Evolutionary conservation across 1,140 invertebrate genomes (phyloP).

Genomic region (Brachionus rotundiformis): DNA sequence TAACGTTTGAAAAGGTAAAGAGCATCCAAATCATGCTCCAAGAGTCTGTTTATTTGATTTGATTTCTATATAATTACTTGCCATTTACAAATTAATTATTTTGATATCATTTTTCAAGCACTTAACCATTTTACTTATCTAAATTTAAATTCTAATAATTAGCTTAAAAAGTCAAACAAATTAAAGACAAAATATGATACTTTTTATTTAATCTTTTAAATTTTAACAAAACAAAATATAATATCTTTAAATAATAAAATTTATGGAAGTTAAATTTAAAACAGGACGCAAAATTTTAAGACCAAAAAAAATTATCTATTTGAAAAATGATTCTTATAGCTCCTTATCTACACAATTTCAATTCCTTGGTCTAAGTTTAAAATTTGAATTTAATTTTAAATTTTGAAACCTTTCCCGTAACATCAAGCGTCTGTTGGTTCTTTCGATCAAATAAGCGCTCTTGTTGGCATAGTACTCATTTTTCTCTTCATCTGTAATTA

Average conservation of each 20-base stretch:
- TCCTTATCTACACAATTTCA: not conserved
- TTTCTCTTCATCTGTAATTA: slow-evolving; percentile 41
- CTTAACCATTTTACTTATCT: no score
- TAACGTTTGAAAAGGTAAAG: no score
- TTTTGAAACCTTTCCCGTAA: slow-evolving; percentile 17
- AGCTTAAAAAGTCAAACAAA: no score
- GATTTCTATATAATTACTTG: no score
- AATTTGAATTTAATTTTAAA: slow-evolving; percentile 27
- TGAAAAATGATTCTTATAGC: not conserved
- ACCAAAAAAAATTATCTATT: slow-evolving; percentile 10
- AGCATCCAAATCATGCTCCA: no score
- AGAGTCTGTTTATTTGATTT: no score
- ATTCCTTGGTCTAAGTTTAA: slow-evolving; percentile 34
- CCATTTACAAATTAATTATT: no score
- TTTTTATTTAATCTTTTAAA: not conserved
- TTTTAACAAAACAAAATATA: not conserved
- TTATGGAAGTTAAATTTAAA: not conserved
- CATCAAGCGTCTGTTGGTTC: not conserved
- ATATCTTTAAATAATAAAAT: not conserved
- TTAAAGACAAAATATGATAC: not conserved
- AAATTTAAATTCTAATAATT: no score
- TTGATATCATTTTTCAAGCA: no score
- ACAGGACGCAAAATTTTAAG: not conserved
- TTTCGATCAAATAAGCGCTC: slow-evolving; percentile 11
- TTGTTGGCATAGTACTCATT: slow-evolving; percentile 37